Conservation (phyloP, 2,888 invertebrate genomes). For the Volucella inflata region DNA sequence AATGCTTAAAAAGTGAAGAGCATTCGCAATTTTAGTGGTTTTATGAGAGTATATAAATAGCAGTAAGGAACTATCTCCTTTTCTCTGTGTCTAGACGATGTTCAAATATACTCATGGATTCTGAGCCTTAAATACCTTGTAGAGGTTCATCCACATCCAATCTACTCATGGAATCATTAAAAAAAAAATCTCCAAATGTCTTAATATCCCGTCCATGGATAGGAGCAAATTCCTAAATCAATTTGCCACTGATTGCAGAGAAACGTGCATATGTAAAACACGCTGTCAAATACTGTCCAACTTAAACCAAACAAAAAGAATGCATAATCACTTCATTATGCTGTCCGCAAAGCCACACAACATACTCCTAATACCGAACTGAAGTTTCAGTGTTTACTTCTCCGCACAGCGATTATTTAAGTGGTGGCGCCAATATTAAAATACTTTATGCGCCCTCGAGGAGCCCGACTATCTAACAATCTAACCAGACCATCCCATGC, state of each 20-base stretch:
- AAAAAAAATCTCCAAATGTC: no score
- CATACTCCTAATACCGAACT: slow-evolving; percentile 29
- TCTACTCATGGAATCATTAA: no score
- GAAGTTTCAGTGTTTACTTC: slow-evolving; percentile 50
- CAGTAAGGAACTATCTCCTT: no score
- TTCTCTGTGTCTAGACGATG: no score
- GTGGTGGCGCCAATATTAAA: slow-evolving; percentile 71
- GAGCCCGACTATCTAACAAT: slow-evolving; percentile 20
- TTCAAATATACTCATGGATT: no score
- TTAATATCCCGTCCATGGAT: no score
- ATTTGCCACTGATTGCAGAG: not conserved
- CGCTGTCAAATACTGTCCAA: slow-evolving; percentile 18
- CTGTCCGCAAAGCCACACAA: slow-evolving; percentile 35
- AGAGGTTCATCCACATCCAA: no score
- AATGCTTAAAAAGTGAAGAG: no score
- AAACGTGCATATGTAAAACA: not conserved
- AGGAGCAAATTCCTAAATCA: not conserved
- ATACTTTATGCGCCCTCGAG: slow-evolving; percentile 68
- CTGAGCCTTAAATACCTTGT: no score
- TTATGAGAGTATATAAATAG: no score
- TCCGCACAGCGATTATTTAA: slow-evolving; percentile 49
- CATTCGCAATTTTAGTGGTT: no score
- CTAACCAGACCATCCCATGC: slow-evolving; percentile 14
- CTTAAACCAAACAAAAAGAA: slow-evolving; percentile 14
- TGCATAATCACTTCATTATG: slow-evolving; percentile 37